Conservation (phyloP, 2,888 invertebrate genomes). For the Eristalinus sepulchralis region DNA sequence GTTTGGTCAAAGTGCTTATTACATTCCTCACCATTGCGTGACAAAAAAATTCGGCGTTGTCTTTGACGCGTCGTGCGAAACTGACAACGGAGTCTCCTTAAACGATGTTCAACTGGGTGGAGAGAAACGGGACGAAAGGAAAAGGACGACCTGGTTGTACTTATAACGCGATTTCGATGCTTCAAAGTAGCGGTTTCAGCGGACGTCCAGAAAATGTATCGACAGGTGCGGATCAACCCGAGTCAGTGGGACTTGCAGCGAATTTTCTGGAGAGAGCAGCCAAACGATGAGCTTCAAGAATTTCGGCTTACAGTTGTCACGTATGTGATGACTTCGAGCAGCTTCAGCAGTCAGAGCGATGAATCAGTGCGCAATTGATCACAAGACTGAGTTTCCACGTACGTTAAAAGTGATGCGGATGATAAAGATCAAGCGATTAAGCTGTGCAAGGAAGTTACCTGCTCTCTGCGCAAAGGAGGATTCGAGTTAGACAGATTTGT, state of each 20-base stretch:
- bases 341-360: slow-evolving; percentile 15
- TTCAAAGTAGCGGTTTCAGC: slow-evolving; percentile 13
- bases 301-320: slow-evolving; percentile 32
- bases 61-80: slow-evolving; percentile 13
- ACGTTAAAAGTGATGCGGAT: not conserved
- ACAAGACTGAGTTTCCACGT: not conserved
- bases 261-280: slow-evolving; percentile 36
- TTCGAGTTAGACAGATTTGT: not conserved
- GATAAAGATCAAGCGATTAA: not conserved
- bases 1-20: not conserved
- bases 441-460: not conserved
- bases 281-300: not conserved
- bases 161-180: slow-evolving; percentile 9
- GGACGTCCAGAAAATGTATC: slow-evolving; percentile 32
- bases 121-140: too few species aligned
- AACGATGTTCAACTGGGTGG: slow-evolving; percentile 21
- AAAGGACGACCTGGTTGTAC: slow-evolving; percentile 9
- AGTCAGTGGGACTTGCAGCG: slow-evolving; percentile 29
- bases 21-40: slow-evolving; percentile 4
- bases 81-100: slow-evolving; percentile 6
- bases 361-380: not conserved
- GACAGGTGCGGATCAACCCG: slow-evolving; percentile 21
- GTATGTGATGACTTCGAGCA: slow-evolving; percentile 24
- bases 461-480: not conserved
- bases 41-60: slow-evolving; percentile 26